Evolutionary conservation across 2,888 invertebrate species (phyloP).

Genomic region (Drosophila testacea): DNA sequence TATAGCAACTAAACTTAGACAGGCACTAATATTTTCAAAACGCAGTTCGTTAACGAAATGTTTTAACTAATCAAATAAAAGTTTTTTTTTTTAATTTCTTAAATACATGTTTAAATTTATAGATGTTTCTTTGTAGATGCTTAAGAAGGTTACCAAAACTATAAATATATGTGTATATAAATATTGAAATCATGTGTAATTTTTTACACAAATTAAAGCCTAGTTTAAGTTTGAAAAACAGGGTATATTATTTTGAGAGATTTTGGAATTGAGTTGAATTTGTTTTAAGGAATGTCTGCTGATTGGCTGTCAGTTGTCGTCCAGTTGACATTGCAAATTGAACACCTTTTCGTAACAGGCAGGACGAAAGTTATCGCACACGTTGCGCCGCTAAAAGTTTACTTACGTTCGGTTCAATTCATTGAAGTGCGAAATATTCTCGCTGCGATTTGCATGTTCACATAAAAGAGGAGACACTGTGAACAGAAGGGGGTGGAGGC

Average conservation of each 20-base stretch:
- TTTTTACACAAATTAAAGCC: background rate
- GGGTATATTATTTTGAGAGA: background rate
- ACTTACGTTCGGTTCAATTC: conserved; percentile 43
- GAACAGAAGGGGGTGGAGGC: background rate
- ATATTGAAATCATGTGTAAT: background rate
- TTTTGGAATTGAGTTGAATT: background rate
- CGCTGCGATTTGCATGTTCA: conserved; percentile 72
- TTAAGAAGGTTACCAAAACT: no score
- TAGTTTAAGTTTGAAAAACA: background rate
- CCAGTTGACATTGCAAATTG: conserved; percentile 40
- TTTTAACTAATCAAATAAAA: no score
- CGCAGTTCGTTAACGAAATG: no score
- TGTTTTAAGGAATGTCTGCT: conserved; percentile 5
- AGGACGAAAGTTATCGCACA: conserved; percentile 26
- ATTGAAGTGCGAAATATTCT: conserved; percentile 78
- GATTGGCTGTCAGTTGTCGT: conserved; percentile 24
- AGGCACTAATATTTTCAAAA: no score
- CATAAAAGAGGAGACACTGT: conserved; percentile 32
- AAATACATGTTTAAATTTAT: no score
- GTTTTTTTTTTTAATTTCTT: no score
- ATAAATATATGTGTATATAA: no score
- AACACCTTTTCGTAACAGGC: conserved; percentile 35
- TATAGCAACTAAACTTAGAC: no score
- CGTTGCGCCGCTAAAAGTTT: conserved; percentile 28
- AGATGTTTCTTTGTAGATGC: no score